A percentile compares a stretch with the other conserved stretches of the same genome.
Conservation (phyloP, 2,888 invertebrate genomes). For the Amiota mariae region DNA sequence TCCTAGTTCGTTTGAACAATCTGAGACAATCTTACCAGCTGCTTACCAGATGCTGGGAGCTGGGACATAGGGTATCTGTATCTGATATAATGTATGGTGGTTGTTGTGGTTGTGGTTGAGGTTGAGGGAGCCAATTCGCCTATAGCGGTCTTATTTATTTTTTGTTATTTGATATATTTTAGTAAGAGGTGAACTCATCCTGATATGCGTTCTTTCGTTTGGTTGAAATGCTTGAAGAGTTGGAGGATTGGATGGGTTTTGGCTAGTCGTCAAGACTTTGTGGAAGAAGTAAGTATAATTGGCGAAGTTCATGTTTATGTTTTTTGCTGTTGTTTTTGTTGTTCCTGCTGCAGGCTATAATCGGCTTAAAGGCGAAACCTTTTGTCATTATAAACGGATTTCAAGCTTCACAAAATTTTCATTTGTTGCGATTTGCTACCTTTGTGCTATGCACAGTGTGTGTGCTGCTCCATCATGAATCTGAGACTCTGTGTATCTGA, state of each 20-base stretch:
- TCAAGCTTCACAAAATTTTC: constrained; percentile 64
- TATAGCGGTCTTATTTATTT: too few relatives aligned
- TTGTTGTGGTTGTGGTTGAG: too few relatives aligned
- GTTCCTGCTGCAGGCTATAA: constrained; percentile 49
- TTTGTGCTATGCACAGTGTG: not conserved
- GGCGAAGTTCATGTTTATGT: not conserved
- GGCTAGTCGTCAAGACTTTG: too few relatives aligned
- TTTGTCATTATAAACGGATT: constrained; percentile 68
- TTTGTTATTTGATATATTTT: not conserved
- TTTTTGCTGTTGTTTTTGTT: constrained; percentile 35
- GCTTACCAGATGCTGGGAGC: too few relatives aligned
- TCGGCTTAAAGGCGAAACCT: constrained; percentile 67
- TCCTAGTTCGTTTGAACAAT: too few relatives aligned
- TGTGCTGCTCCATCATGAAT: not conserved
- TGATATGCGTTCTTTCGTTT: not conserved
- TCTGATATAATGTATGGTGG: too few relatives aligned
- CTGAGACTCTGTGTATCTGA: too few relatives aligned
- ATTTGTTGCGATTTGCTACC: constrained; percentile 57
- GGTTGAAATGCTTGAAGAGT: not conserved
- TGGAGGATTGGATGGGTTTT: not conserved
- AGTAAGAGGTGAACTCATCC: not conserved
- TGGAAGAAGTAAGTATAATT: constrained; percentile 9
- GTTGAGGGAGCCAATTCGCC: too few relatives aligned
- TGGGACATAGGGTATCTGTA: too few relatives aligned
- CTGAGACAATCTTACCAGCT: too few relatives aligned